Base-by-base conservation (phyloP, 2,888 invertebrate genomes). In the Dicranocentrus wangi region DNA sequence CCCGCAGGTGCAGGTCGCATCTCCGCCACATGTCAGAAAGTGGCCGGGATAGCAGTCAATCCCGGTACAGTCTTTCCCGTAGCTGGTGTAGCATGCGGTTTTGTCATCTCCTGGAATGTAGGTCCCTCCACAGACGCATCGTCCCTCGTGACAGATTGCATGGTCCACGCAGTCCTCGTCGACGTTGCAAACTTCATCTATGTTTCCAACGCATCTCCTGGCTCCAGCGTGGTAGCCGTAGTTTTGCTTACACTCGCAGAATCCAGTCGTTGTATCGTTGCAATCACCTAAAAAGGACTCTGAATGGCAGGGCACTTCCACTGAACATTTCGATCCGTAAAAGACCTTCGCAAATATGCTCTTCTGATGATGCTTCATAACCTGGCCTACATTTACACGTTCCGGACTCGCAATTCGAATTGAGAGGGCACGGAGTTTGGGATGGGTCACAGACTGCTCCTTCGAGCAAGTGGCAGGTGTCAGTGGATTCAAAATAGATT, bases 231-330 rank as follows among this genome's bases (percentile, higher is more conserved):
- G 39, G 15, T 25, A 42, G 2, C 10, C 1, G 32, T 60, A 76
- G 3, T 69, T 69, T 68, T 58, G 17, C 39, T 47, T 39, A 15
- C 76, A 76, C n/a, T 51, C 21, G 21, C 76, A 76, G 32, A 28
- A 60, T 43, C 42, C 42, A 28, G 70, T 19, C 5, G 7, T 21
- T 1, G 32, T 8, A 17, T 2, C 13, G 13, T 39, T n/a, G 21
- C 75, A 75, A 1, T 1, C 5, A 10, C 19, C n/a, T n/a, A 75
- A 42, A 28, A 47, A 75, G 7, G 5, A 39, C 17, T 55, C 53
- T 5, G 15, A 1, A n/a, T 75, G 65, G 58, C 66, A 75, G 1
- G 75, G 65, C 1, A 75, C 55, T 39, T 75, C 65, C 3, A 43
- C 58, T 2, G 75, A 75, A 55, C 75, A 75, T 53, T 32, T 21